A percentile compares a stretch with the other conserved stretches of the same genome.
Conservation (phyloP, 92 coral and sea anemone genomes). For the Chrysogorgia sp. region DNA sequence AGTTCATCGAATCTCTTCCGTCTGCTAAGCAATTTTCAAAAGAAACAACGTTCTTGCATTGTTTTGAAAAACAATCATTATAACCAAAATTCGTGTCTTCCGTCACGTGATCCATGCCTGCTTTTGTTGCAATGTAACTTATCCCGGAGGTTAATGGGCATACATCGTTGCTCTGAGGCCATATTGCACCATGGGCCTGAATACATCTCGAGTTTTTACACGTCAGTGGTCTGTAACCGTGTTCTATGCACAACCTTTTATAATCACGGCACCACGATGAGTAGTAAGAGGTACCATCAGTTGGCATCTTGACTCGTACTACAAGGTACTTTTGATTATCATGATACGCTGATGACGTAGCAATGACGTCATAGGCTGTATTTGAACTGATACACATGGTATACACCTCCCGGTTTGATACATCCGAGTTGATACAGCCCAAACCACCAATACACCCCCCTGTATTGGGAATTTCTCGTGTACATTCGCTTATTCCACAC, state of each 20-base stretch:
- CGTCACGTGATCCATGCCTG: not conserved
- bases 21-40: not conserved
- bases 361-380: slow-evolving; percentile 56
- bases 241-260: slow-evolving; percentile 54
- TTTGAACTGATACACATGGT: slow-evolving; percentile 56
- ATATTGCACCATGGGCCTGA: not conserved
- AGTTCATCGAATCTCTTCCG: slow-evolving; percentile 6
- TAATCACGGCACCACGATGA: slow-evolving; percentile 68
- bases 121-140: not conserved
- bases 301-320: slow-evolving; percentile 52
- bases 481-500: slow-evolving; percentile 45
- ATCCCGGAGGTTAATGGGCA: not conserved
- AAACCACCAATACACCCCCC: slow-evolving; percentile 46
- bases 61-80: not conserved
- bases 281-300: slow-evolving; percentile 44
- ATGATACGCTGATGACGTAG: not conserved
- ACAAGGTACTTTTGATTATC: slow-evolving; percentile 12
- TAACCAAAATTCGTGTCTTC: slow-evolving; percentile 4
- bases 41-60: slow-evolving; percentile 23
- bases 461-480: slow-evolving; percentile 30
- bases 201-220: not conserved
- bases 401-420: slow-evolving; percentile 40
- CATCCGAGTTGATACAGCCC: slow-evolving; percentile 29
- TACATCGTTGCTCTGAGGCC: not conserved
- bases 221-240: slow-evolving; percentile 50